These are phyloP conservation scores for Pocillopora grandis DNA, from an alignment of 92 coral and sea anemone species.

Conservation along the genomic window DNA sequence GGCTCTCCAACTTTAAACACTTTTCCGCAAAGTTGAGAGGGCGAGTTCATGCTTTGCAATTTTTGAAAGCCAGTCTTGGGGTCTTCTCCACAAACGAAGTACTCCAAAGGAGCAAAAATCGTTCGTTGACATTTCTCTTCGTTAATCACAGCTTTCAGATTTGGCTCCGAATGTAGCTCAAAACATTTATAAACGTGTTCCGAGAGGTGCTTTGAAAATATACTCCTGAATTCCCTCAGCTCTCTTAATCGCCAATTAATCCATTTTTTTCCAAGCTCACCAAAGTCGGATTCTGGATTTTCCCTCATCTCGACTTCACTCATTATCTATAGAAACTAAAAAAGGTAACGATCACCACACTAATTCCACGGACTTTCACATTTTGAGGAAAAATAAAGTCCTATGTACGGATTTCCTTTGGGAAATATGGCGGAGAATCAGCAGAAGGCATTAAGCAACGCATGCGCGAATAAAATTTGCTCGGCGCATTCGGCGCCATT, in stretches of 20 bases:
- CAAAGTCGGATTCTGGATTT: slow-evolving; percentile 32
- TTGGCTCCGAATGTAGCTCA: slow-evolving; percentile 61
- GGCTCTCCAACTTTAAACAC: slow-evolving; percentile 93
- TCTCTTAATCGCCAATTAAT: slow-evolving; percentile 21
- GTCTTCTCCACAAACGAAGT: slow-evolving; percentile 88
- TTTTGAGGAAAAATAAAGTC: too few relatives aligned
- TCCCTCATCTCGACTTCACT: slow-evolving; percentile 73
- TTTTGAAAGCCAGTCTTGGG: slow-evolving; percentile 71
- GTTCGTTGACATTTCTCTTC: slow-evolving; percentile 68
- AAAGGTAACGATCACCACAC: not conserved
- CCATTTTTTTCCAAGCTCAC: slow-evolving; percentile 69
- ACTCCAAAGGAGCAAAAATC: slow-evolving; percentile 80
- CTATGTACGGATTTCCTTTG: too few relatives aligned
- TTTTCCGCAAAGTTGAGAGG: slow-evolving; percentile 89
- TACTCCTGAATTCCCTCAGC: slow-evolving; percentile 47
- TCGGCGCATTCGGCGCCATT: too few relatives aligned
- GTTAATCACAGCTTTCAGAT: slow-evolving; percentile 55
- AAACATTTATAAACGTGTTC: slow-evolving; percentile 68
- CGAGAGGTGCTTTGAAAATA: slow-evolving; percentile 68
- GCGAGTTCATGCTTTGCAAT: slow-evolving; percentile 67
- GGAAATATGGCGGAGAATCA: too few relatives aligned
- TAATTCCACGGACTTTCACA: too few relatives aligned
- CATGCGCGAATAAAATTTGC: too few relatives aligned
- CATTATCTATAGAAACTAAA: slow-evolving; percentile 22
- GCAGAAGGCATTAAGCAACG: too few relatives aligned